These are phyloP conservation scores for Drosophila incognita DNA, from an alignment of 2,888 invertebrate genomes.

Conservation along the genomic window DNA sequence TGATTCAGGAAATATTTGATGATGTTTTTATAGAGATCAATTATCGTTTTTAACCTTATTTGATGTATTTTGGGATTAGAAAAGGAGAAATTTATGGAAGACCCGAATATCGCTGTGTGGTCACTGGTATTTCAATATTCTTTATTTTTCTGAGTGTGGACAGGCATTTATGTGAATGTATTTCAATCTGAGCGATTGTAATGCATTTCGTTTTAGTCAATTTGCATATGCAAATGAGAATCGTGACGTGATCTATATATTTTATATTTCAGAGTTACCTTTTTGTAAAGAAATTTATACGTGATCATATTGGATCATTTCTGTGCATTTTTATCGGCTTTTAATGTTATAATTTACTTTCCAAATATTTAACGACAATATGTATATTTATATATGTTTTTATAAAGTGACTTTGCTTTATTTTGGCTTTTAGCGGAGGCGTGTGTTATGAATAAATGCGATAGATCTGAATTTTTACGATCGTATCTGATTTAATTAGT, in stretches of 20 bases:
- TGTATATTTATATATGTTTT: background rate
- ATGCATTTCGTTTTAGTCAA: conserved; percentile 44
- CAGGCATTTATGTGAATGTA: conserved; percentile 36
- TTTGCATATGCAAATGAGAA: conserved; percentile 64
- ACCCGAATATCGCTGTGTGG: background rate
- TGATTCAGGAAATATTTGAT: background rate
- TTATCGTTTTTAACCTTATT: background rate
- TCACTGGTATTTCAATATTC: background rate
- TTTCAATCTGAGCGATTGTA: conserved; percentile 54
- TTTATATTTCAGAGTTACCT: conserved; percentile 23
- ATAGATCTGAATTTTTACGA: conserved; percentile 51
- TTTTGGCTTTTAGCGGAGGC: conserved; percentile 50
- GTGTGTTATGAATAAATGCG: conserved; percentile 45
- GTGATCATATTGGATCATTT: conserved; percentile 21
- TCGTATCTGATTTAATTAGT: conserved; percentile 71
- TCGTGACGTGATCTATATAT: conserved; percentile 30
- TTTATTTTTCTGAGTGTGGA: conserved; percentile 17
- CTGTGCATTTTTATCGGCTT: conserved; percentile 50
- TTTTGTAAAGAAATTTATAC: conserved; percentile 30
- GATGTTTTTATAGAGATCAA: background rate
- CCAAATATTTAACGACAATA: conserved; percentile 67
- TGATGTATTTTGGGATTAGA: background rate
- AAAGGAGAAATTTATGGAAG: background rate
- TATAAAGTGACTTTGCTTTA: conserved; percentile 36
- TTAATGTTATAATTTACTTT: conserved; percentile 78